These are phyloP conservation scores for Drepana falcataria DNA, from an alignment of 2,888 invertebrate species.

Conservation along the genomic window DNA sequence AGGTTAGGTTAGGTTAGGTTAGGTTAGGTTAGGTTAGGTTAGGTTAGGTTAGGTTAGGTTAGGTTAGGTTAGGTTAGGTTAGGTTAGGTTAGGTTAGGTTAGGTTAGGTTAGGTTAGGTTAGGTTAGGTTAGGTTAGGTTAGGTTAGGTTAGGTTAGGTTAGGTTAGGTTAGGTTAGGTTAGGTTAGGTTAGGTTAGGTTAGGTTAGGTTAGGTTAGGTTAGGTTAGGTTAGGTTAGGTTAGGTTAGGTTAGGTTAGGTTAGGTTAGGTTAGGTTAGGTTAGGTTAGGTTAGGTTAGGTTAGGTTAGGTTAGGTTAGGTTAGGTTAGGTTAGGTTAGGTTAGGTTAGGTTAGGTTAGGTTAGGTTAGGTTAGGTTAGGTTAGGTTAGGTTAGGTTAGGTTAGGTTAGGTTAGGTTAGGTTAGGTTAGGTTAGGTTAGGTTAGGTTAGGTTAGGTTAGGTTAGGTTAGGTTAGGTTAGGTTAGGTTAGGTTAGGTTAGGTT, in stretches of 20 bases:
- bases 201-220: conserved; percentile 13
- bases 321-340: conserved; percentile 16
- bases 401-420: conserved; percentile 10
- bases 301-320: conserved; percentile 16
- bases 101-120: conserved; percentile 16
- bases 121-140: conserved; percentile 16
- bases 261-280: conserved; percentile 2
- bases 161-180: conserved; percentile 16
- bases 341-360: conserved; percentile 15
- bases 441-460: conserved; percentile 7
- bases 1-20: conserved; percentile 18
- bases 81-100: conserved; percentile 19
- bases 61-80: conserved; percentile 19
- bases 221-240: conserved; percentile 10
- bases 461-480: conserved; percentile 11
- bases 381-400: conserved; percentile 10
- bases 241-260: conserved; percentile 7
- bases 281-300: conserved; percentile 15
- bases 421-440: conserved; percentile 16
- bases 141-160: conserved; percentile 19
- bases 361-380: conserved; percentile 11
- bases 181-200: conserved; percentile 14
- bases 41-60: conserved; percentile 18
- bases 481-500: conserved; percentile 7
- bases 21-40: conserved; percentile 16